Conservation (phyloP, 2,113 vertebrate genomes). For the Pachyramphus minor region DNA sequence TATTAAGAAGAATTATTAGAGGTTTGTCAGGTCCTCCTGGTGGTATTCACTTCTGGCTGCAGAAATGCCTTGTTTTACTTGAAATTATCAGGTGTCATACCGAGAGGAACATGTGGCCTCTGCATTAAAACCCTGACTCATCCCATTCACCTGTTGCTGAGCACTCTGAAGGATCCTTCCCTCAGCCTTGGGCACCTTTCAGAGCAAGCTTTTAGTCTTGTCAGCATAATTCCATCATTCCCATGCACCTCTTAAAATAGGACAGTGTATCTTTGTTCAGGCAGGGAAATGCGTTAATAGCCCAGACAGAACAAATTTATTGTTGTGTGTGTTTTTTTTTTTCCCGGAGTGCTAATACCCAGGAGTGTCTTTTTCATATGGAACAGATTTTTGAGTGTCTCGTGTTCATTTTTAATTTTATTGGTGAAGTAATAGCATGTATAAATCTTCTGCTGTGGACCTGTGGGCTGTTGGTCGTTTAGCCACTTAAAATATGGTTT, state of each 20-base stretch:
- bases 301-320: not conserved
- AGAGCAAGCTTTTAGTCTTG: not conserved
- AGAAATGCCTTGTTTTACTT: not conserved
- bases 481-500: not conserved
- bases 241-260: not conserved
- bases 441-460: not conserved
- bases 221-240: not conserved
- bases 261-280: not conserved
- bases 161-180: not conserved
- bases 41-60: not conserved
- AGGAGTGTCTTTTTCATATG: not conserved
- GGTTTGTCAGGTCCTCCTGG: not conserved
- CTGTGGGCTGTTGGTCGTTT: not conserved
- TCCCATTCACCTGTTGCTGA: not conserved
- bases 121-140: not conserved
- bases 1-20: slow-evolving; percentile 36
- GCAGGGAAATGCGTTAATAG: not conserved
- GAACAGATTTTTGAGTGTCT: not conserved
- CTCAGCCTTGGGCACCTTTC: not conserved
- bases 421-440: not conserved
- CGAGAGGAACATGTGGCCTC: not conserved
- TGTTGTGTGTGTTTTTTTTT: not conserved
- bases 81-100: not conserved
- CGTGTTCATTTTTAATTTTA: not conserved
- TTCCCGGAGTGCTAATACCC: not conserved